These are phyloP conservation scores for Aepyceros melampus DNA, from an alignment of 2,113 vertebrate species.

Conservation along the genomic window DNA sequence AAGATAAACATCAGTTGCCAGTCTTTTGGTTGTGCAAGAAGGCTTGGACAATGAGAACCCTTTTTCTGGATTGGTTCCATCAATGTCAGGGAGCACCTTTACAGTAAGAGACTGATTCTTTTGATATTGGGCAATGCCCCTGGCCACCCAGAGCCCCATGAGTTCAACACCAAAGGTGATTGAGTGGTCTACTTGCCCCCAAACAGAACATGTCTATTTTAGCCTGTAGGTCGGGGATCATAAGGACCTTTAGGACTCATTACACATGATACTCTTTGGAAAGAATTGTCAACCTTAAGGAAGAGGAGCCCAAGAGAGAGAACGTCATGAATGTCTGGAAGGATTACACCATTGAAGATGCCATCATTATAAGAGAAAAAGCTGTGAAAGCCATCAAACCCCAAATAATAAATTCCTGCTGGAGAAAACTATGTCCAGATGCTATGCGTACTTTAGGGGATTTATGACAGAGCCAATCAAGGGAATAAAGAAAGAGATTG, in stretches of 20 bases:
- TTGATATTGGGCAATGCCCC: background rate
- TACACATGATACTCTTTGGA: background rate
- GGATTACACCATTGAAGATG: background rate
- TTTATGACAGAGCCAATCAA: background rate
- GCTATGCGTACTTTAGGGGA: background rate
- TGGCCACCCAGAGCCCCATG: background rate
- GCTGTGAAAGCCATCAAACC: background rate
- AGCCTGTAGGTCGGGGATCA: background rate
- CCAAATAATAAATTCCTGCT: background rate
- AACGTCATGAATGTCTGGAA: background rate
- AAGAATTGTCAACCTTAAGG: background rate
- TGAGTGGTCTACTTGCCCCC: background rate
- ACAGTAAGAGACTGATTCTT: background rate
- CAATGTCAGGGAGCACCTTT: background rate
- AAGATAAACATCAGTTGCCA: background rate
- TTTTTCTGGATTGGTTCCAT: background rate
- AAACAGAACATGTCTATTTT: background rate
- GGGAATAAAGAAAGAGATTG: background rate
- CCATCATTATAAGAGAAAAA: background rate
- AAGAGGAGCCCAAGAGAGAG: background rate
- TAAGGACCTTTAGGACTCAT: background rate
- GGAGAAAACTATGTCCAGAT: background rate
- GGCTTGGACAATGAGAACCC: background rate
- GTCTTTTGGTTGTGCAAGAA: background rate
- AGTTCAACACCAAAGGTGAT: background rate